Evolutionary conservation across 2,888 invertebrate species (phyloP).

Genomic region (Luperina testacea): DNA sequence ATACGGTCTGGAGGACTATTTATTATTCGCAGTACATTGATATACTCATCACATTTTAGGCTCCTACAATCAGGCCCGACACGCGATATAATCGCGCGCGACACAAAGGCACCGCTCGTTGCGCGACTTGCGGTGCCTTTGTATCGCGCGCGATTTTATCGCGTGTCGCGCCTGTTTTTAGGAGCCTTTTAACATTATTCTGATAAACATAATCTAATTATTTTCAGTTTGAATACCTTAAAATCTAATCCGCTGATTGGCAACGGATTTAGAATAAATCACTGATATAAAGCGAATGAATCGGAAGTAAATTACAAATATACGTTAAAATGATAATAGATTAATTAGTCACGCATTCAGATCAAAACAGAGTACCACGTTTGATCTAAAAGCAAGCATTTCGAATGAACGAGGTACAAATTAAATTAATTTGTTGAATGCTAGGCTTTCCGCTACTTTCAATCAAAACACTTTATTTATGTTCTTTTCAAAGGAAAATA

Average conservation of each 20-base stretch:
- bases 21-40: no score
- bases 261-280: not conserved
- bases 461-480: conserved; percentile 75
- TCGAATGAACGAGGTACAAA: conserved; percentile 61
- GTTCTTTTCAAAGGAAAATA: conserved; percentile 70
- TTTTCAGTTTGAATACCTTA: not conserved
- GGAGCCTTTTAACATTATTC: not conserved
- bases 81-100: no score
- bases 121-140: no score
- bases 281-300: conserved; percentile 28
- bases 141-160: no score
- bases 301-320: conserved; percentile 25
- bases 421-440: conserved; percentile 73
- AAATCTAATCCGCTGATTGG: not conserved
- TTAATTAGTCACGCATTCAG: conserved; percentile 42
- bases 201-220: not conserved
- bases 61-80: no score
- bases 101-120: no score
- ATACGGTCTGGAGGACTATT: not conserved
- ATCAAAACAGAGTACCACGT: conserved; percentile 41
- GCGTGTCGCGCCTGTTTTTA: no score
- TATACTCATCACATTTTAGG: not conserved
- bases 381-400: conserved; percentile 51
- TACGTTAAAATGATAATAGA: conserved; percentile 19
- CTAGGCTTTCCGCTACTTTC: conserved; percentile 67